Percentiles rank a stretch among this genome's conserved stretches.
Conservation (phyloP, 2,888 invertebrate species). For the Andrena bicolor region DNA sequence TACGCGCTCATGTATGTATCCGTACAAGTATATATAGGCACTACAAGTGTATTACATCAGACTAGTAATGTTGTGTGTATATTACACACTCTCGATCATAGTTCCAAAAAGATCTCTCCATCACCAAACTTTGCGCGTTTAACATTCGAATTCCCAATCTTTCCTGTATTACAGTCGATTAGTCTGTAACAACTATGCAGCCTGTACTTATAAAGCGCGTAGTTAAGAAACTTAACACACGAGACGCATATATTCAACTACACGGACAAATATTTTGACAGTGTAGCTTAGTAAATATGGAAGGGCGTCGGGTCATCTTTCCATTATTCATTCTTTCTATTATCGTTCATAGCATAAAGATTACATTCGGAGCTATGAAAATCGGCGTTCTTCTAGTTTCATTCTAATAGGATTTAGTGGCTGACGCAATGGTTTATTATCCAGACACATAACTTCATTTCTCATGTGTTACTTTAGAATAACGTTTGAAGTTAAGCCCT, state of each 20-base stretch:
- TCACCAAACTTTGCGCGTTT: not conserved
- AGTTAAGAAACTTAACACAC: not conserved
- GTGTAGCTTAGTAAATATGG: conserved; percentile 9
- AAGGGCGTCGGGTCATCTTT: conserved; percentile 54
- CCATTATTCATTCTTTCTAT: conserved; percentile 39
- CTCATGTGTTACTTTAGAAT: not conserved
- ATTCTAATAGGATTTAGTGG: not conserved
- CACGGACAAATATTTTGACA: conserved; percentile 10
- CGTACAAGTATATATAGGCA: conserved; percentile 26
- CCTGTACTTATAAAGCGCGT: not conserved
- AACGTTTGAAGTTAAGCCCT: not conserved
- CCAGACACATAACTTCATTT: not conserved
- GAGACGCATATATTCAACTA: not conserved
- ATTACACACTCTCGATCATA: conserved; percentile 37
- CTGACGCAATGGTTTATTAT: not conserved
- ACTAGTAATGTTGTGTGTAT: conserved; percentile 40
- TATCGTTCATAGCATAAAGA: not conserved
- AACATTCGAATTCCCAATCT: not conserved
- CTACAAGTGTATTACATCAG: conserved; percentile 58
- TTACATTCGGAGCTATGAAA: not conserved
- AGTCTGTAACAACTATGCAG: not conserved
- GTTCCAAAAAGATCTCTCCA: conserved; percentile 14
- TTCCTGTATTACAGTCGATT: not conserved
- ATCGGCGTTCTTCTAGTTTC: not conserved
- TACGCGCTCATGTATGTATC: conserved; percentile 5